phyloP scores from a whole-genome alignment of 1,140 invertebrate species.

The Drosophila pectinifera region DNA sequence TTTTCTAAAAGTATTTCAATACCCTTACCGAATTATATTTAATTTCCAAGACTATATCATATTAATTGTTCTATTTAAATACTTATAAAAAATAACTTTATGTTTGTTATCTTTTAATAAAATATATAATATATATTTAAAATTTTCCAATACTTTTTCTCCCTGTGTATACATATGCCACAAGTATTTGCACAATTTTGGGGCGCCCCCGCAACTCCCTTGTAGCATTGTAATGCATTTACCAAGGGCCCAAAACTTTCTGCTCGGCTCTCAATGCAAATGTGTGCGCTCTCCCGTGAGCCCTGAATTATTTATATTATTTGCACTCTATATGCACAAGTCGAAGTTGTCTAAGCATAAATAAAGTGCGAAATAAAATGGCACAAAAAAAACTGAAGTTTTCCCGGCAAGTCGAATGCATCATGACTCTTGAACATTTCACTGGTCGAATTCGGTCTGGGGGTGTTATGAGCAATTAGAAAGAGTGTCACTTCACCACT shows the following conservation, averaged over 20 bases:
- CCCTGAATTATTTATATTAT: slow-evolving; percentile 81
- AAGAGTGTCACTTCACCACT: slow-evolving; percentile 69
- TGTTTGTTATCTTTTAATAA: too few species aligned
- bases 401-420: slow-evolving; percentile 28
- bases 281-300: slow-evolving; percentile 60
- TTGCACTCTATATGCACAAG: slow-evolving; percentile 73
- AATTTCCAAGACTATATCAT: too few species aligned
- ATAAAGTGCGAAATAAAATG: slow-evolving; percentile 64
- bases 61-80: too few species aligned
- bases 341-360: slow-evolving; percentile 41
- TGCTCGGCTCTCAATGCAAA: slow-evolving; percentile 66
- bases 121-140: too few species aligned
- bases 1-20: too few species aligned
- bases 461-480: slow-evolving; percentile 61
- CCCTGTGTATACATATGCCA: slow-evolving; percentile 33
- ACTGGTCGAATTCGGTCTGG: slow-evolving; percentile 17
- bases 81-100: too few species aligned
- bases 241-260: slow-evolving; percentile 37
- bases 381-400: slow-evolving; percentile 30
- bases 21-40: too few species aligned
- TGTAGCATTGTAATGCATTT: slow-evolving; percentile 75
- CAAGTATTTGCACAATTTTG: slow-evolving; percentile 66
- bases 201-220: slow-evolving; percentile 10
- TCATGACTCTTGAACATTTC: slow-evolving; percentile 69
- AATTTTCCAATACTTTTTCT: not conserved